Evolutionary conservation across 2,113 vertebrate species (phyloP).

Genomic region (Pterocles burchelli): DNA sequence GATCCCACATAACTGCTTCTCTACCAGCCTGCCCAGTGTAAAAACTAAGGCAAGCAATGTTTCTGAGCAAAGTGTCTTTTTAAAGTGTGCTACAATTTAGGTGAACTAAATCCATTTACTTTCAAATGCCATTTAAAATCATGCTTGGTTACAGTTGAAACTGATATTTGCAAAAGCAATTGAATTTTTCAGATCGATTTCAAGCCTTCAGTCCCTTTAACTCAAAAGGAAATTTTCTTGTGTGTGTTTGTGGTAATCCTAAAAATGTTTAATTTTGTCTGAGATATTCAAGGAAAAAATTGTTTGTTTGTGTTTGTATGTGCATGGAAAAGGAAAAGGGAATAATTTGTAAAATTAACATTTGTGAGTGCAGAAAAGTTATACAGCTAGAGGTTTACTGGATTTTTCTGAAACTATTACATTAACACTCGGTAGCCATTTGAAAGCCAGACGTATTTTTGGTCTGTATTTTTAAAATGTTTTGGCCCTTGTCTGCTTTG

Average conservation of each 20-base stretch:
- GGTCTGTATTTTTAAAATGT: background rate
- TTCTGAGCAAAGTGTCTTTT: background rate
- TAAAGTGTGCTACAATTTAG: background rate
- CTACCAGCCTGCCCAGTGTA: background rate
- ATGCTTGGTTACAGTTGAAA: background rate
- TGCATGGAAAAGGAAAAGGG: background rate
- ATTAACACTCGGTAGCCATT: background rate
- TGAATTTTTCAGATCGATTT: slow-evolving; percentile 3
- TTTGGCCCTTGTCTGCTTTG: background rate
- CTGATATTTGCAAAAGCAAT: background rate
- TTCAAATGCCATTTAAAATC: background rate
- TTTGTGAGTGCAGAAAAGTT: background rate
- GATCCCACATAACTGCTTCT: background rate
- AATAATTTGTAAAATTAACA: background rate
- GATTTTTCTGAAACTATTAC: background rate
- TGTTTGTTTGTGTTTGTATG: background rate
- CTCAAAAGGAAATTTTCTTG: background rate
- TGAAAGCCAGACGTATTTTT: background rate
- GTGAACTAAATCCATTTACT: background rate
- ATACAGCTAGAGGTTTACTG: background rate
- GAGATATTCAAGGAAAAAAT: background rate
- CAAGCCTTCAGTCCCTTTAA: background rate
- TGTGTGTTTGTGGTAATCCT: background rate
- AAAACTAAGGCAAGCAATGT: background rate
- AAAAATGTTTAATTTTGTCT: background rate